Evolutionary conservation across 2,113 vertebrate genomes (phyloP), one percentile per base, ranked within the genome.

Genomic region (human): DNA sequence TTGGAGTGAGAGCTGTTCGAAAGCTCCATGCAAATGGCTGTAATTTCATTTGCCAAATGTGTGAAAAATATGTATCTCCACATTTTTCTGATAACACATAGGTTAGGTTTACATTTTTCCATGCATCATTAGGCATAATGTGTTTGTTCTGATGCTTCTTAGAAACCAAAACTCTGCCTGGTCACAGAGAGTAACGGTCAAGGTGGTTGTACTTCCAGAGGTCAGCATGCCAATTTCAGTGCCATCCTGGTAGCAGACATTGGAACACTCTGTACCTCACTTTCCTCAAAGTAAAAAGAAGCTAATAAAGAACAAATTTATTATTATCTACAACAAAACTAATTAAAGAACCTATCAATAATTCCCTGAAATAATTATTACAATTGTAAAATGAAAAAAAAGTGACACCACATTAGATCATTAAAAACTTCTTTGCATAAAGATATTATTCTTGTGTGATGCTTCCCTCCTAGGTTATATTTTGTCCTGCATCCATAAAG

Each of bases 311-410:
- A 93, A 57, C 13, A 13, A 75, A 68, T 66, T 87, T 68, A 48
- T 91, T 85, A 75, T 57, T 75, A 87, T 9, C 55, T 50, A 81
- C 81, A 45, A 25, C 40, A 2, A 84, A 90, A 45, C 32, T 96
- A 95, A 96, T 95, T 97, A 83, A 90, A 81, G 3, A 95, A 70
- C 3, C 10, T 40, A 59, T 18, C 55, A 59, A 38, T 76, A 93
- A 96, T 90, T 93, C 12, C 40, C 48, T 90, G 9, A 94, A 96
- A 90, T 94, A 75, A 95, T 97, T 88, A 91, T 45, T 79, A 2
- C 75, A 88, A 92, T 78, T 70, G 1, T 66, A 93, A 78, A 89
- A 57, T 89, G 43, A 23, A 87, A 72, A 83, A 83, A 83, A 83
- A 93, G 48, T 90, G 43, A 81, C 40, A 87, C 12, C 8, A 25